phyloP scores from a whole-genome alignment of 2,888 invertebrate species.

The Penaeus monodon region DNA sequence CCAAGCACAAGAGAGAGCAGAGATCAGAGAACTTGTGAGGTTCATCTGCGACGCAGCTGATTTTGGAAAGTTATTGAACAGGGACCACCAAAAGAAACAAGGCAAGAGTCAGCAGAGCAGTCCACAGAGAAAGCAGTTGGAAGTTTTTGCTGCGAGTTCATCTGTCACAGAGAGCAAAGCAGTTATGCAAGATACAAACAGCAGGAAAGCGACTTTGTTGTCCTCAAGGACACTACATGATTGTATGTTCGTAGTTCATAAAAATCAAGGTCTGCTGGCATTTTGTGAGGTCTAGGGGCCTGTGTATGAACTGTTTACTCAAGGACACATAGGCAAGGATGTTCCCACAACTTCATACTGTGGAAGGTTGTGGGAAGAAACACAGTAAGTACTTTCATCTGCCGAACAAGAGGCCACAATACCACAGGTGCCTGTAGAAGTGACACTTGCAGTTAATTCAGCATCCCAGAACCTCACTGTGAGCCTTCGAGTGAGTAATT shows the following conservation, averaged over 20 bases:
- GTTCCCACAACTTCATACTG: not conserved
- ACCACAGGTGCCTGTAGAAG: not conserved
- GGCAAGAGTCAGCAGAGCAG: too few relatives aligned
- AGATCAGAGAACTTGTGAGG: not conserved
- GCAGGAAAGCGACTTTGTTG: not conserved
- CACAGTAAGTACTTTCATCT: conserved; percentile 19
- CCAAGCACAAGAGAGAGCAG: conserved; percentile 15
- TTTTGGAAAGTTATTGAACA: not conserved
- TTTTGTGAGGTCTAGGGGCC: conserved; percentile 21
- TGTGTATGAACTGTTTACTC: conserved; percentile 19
- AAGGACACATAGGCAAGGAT: conserved; percentile 17
- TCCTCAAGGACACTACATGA: conserved; percentile 1
- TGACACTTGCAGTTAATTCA: not conserved
- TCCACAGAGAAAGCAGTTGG: too few relatives aligned
- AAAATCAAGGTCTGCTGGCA: too few relatives aligned
- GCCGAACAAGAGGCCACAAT: too few relatives aligned
- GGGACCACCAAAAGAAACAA: too few relatives aligned
- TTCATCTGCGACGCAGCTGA: not conserved
- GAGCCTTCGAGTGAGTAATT: not conserved
- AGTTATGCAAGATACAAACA: too few relatives aligned
- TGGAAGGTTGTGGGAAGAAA: conserved; percentile 29
- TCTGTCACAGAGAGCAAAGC: too few relatives aligned
- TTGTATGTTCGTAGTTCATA: not conserved
- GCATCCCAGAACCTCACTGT: not conserved
- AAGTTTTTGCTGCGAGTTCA: too few relatives aligned